Conservation (phyloP, 2,797 vertebrate species). For the Fistularia tabacaria region DNA sequence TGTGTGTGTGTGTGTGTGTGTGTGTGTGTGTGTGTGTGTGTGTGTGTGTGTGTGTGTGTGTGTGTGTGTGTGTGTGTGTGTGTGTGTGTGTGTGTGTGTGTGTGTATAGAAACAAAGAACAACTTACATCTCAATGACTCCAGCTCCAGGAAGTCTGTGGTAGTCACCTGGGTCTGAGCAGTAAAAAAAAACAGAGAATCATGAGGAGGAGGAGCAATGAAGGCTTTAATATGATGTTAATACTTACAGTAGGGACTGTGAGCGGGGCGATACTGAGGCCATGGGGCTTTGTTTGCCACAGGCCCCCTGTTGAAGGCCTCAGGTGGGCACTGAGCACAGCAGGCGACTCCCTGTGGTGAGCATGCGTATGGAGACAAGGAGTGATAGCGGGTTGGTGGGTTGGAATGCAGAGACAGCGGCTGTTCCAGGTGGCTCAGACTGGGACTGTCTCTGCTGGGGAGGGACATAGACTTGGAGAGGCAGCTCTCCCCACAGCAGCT, state of each 20-base stretch:
- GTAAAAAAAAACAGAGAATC: neutral
- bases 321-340: constrained; percentile 57
- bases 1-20: too few relatives aligned
- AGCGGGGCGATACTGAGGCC: constrained; percentile 43
- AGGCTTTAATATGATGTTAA: neutral
- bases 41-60: too few relatives aligned
- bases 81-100: too few relatives aligned
- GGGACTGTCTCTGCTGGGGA: constrained; percentile 30
- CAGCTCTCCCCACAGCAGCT: constrained; percentile 44
- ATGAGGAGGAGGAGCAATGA: neutral
- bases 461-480: constrained; percentile 47
- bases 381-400: constrained; percentile 60
- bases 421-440: constrained; percentile 67
- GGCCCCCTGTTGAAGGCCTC: constrained; percentile 47
- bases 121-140: constrained; percentile 54
- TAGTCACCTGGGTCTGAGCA: constrained; percentile 25
- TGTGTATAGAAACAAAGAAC: neutral
- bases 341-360: constrained; percentile 52
- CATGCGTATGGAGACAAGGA: constrained; percentile 57
- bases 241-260: constrained; percentile 65
- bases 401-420: constrained; percentile 73
- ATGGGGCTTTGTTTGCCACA: constrained; percentile 21
- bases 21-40: too few relatives aligned
- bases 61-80: too few relatives aligned
- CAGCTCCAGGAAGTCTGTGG: constrained; percentile 33